These are phyloP conservation scores for Drosophila putrida DNA, from an alignment of 2,888 invertebrate genomes.

Conservation along the genomic window DNA sequence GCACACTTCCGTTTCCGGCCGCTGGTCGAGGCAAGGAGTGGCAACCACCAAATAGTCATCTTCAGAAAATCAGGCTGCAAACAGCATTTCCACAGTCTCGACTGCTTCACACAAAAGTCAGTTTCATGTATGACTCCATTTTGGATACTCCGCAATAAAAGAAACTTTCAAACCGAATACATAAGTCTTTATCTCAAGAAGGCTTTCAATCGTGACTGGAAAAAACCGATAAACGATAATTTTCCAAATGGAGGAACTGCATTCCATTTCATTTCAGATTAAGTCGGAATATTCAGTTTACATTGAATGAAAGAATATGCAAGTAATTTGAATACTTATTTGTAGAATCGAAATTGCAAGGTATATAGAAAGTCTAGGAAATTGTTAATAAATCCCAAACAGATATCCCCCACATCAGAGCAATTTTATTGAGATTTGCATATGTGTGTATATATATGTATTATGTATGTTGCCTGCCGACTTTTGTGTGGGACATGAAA, in stretches of 20 bases:
- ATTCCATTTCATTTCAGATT: too few relatives aligned
- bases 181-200: too few relatives aligned
- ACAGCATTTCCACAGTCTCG: background rate
- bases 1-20: constrained; percentile 70
- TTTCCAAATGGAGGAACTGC: too few relatives aligned
- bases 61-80: background rate
- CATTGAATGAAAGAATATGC: background rate
- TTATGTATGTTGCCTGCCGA: constrained; percentile 5
- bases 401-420: background rate
- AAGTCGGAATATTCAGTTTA: background rate
- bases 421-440: constrained; percentile 35
- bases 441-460: background rate
- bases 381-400: background rate
- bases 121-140: background rate
- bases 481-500: constrained; percentile 58
- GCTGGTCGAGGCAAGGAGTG: constrained; percentile 4
- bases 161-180: too few relatives aligned
- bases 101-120: background rate
- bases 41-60: constrained; percentile 7
- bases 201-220: too few relatives aligned
- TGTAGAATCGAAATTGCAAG: background rate
- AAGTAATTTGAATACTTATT: background rate
- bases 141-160: background rate
- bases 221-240: too few relatives aligned
- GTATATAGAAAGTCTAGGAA: background rate